These are phyloP conservation scores for Drosophila pandora DNA, from an alignment of 1,140 invertebrate species.

Conservation along the genomic window DNA sequence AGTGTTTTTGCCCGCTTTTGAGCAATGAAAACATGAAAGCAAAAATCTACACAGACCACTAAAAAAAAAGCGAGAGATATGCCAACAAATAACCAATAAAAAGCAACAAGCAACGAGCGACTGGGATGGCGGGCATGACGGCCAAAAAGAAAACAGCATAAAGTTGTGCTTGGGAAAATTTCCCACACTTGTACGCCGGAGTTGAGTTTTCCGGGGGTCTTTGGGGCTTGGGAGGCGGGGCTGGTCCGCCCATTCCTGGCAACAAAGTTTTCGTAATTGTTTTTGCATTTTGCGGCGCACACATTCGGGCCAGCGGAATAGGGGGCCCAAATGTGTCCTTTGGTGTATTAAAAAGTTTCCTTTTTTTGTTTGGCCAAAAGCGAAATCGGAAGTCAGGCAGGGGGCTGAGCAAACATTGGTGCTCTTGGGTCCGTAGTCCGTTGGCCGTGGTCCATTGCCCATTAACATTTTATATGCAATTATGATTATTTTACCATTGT, in stretches of 20 bases:
- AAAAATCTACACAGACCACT: slow-evolving; percentile 47
- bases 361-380: slow-evolving; percentile 23
- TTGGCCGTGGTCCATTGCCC: slow-evolving; percentile 65
- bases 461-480: slow-evolving; percentile 82
- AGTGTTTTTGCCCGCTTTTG: slow-evolving; percentile 66
- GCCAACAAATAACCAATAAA: slow-evolving; percentile 64
- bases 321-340: slow-evolving; percentile 77
- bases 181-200: slow-evolving; percentile 63
- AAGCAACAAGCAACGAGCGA: slow-evolving; percentile 67
- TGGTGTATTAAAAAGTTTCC: slow-evolving; percentile 81
- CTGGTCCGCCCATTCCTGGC: slow-evolving; percentile 5
- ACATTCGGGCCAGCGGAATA: slow-evolving; percentile 33
- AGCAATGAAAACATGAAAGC: slow-evolving; percentile 81
- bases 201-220: slow-evolving; percentile 57
- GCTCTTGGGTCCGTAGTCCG: slow-evolving; percentile 2
- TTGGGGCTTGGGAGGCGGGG: slow-evolving; percentile 5
- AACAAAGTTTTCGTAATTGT: slow-evolving; percentile 80
- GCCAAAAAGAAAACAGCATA: slow-evolving; percentile 51
- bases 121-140: slow-evolving; percentile 17
- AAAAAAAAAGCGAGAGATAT: slow-evolving; percentile 45
- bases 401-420: slow-evolving; percentile 23
- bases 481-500: slow-evolving; percentile 82
- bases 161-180: slow-evolving; percentile 71
- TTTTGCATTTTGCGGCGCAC: slow-evolving; percentile 75
- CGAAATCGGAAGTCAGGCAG: neutral